Evolutionary conservation across 2,113 vertebrate species (phyloP).

Genomic region (Daphoenositta chrysoptera): DNA sequence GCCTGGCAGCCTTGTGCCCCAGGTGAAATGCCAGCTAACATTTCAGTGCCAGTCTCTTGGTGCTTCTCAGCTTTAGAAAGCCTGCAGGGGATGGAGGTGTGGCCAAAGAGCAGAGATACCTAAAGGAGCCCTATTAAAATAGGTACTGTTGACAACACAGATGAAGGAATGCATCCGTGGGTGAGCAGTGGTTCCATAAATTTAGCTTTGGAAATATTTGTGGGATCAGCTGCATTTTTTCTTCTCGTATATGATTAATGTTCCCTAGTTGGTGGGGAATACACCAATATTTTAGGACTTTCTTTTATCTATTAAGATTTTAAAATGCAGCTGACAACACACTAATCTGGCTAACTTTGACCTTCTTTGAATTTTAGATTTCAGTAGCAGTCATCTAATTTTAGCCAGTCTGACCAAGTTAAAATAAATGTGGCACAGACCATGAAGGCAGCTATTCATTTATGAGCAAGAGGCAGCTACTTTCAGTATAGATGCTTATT

Average conservation of each 20-base stretch:
- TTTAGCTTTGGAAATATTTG: background rate
- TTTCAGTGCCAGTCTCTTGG: background rate
- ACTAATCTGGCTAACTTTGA: background rate
- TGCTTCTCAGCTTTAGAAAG: slow-evolving; percentile 7
- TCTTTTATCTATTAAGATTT: background rate
- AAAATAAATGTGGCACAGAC: background rate
- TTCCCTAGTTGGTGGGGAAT: background rate
- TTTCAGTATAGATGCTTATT: background rate
- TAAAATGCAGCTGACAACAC: background rate
- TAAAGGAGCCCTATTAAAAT: background rate
- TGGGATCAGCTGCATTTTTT: background rate
- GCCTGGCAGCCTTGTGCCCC: background rate
- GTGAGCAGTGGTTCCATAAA: background rate
- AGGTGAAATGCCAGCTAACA: background rate
- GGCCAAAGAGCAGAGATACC: background rate
- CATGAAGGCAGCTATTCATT: slow-evolving; percentile 11
- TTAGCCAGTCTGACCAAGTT: background rate
- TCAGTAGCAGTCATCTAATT: background rate
- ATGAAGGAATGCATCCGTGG: background rate
- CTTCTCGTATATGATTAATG: background rate
- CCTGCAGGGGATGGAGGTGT: background rate
- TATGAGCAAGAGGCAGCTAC: background rate
- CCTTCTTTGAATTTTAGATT: background rate
- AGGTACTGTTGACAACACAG: background rate
- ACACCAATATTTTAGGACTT: background rate